Evolutionary conservation across 2,888 invertebrate species (phyloP), one percentile per base, ranked within the genome.

Genomic region (Dioctria rufipes): DNA sequence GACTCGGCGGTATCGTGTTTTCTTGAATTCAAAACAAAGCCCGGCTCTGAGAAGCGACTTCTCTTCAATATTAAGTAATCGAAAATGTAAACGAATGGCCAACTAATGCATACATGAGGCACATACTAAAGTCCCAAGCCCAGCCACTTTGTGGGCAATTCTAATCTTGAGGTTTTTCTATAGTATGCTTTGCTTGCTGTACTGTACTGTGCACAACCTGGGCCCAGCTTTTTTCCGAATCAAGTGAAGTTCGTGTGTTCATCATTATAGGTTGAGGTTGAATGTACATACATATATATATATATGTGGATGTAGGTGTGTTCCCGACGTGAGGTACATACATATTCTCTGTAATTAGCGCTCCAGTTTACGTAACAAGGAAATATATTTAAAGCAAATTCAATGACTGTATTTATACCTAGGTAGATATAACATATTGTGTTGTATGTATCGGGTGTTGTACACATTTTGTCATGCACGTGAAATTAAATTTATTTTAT

Each of bases 21-120:
- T 77, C 63, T 75, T 58, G n/a, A 75, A 60, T 75, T 43, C 77
- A 49, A 77, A 77, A 77, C 77, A 77, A 77, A 77, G 77, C 77
- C 63, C 9, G 77, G 77, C 77, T 77, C 77, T 63, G 49, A 46
- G 61, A 77, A 49, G 39, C 37, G 25, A 51, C 58, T 75, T 49
- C 63, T 77, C 77, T 77, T 63, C 77, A 58, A n/a, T 43, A 63
- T 77, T 77, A 77, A 77, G 63, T 77, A 77, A 77, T 63, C 63
- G 63, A 77, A 71, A 75, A 46, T 61, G 61, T 49, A 77, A 63
- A 63, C 49, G 77, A 61, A 51, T 46, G 77, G 63, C 49, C 46
- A 46, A 77, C 39, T 49, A 77, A 43, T 60, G 58, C 69, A 25
- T 25, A 25, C 25, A 60, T 8, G 73, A 39, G 58, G 40, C 71